Conservation (phyloP, 2,797 vertebrate species). For the Hephaestus fuliginosus region DNA sequence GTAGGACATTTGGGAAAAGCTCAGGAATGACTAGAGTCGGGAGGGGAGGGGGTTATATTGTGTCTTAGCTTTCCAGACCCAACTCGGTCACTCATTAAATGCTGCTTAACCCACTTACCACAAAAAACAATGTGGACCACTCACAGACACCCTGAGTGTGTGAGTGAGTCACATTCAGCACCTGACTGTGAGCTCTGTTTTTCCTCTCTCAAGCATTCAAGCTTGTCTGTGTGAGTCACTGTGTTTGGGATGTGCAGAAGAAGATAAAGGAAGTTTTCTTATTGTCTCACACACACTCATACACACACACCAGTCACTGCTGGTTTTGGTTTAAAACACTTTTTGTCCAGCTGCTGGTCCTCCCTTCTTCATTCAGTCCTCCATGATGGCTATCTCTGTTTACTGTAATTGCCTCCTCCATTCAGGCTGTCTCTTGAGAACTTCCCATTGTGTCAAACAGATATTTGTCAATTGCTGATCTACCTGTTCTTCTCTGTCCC, state of each 20-base stretch:
- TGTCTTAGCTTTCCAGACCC: slow-evolving; percentile 37
- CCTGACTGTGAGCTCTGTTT: slow-evolving; percentile 67
- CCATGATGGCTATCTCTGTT: slow-evolving; percentile 22
- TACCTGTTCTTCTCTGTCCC: slow-evolving; percentile 4
- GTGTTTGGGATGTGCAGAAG: slow-evolving; percentile 47
- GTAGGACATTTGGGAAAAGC: slow-evolving; percentile 6
- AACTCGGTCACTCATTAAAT: slow-evolving; percentile 60
- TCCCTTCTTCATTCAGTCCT: slow-evolving; percentile 11
- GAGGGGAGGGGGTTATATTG: slow-evolving; percentile 1
- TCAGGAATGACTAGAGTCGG: neutral
- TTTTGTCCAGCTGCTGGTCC: slow-evolving; percentile 2
- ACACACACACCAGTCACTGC: neutral
- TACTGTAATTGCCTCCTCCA: neutral
- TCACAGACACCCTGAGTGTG: slow-evolving; percentile 48
- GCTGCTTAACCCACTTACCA: slow-evolving; percentile 76
- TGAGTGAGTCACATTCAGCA: slow-evolving; percentile 70
- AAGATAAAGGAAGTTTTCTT: slow-evolving; percentile 38
- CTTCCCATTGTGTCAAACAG: neutral
- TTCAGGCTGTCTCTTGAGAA: neutral
- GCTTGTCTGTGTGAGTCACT: slow-evolving; percentile 49
- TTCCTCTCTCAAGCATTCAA: slow-evolving; percentile 26
- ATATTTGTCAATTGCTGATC: neutral
- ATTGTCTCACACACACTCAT: neutral
- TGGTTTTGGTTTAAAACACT: neutral
- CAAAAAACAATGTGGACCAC: slow-evolving; percentile 55